phyloP scores from a whole-genome alignment of 2,797 vertebrate species.

The Limnodromus scolopaceus region DNA sequence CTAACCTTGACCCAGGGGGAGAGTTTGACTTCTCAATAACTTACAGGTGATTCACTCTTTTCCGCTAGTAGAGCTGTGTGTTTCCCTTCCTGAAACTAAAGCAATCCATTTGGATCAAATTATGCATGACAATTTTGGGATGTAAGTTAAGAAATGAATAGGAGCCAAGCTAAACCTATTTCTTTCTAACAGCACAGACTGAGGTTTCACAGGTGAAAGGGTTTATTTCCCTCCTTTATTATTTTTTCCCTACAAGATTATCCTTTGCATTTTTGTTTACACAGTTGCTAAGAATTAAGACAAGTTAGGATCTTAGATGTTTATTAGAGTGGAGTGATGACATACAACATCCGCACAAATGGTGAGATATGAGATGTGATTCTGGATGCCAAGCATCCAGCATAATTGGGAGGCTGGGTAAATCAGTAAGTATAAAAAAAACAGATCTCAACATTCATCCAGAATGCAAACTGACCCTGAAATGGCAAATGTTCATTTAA shows the following conservation, averaged over 20 bases:
- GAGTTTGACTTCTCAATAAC: conserved; percentile 68
- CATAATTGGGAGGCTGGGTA: background rate
- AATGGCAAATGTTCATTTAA: background rate
- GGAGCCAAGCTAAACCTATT: conserved; percentile 61
- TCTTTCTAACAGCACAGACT: conserved; percentile 20
- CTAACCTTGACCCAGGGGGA: conserved; percentile 64
- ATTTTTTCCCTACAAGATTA: background rate
- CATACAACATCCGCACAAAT: background rate
- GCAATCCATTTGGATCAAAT: conserved; percentile 77
- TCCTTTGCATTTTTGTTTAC: conserved; percentile 11
- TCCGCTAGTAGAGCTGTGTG: conserved; percentile 9
- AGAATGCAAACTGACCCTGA: background rate
- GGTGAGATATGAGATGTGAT: conserved; percentile 16
- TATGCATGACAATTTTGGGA: conserved; percentile 71
- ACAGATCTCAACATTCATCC: background rate
- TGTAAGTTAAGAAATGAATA: conserved; percentile 55
- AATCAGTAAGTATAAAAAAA: background rate
- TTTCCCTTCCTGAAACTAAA: conserved; percentile 64
- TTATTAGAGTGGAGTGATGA: conserved; percentile 32
- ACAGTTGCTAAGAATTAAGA: conserved; percentile 57
- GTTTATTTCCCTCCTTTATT: conserved; percentile 10
- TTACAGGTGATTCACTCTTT: conserved; percentile 72
- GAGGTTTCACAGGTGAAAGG: conserved; percentile 53
- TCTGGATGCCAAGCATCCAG: background rate
- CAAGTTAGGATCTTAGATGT: background rate